Percentiles rank a stretch among this genome's conserved stretches.
Evolutionary conservation across 2,113 vertebrate species (phyloP).

Genomic region (Balaeniceps rex): DNA sequence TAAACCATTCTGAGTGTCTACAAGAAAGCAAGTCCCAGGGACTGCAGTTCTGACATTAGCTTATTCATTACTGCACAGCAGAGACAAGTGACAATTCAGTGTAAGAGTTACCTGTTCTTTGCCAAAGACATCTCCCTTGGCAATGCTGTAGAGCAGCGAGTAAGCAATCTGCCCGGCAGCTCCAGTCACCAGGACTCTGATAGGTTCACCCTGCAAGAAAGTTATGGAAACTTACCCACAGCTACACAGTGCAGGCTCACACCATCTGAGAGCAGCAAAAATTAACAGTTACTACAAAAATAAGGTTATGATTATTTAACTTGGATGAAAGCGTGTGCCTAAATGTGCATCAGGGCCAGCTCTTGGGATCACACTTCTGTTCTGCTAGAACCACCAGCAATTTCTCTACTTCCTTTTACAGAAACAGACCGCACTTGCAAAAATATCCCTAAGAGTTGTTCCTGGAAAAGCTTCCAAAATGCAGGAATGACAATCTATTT

Average conservation of each 20-base stretch:
- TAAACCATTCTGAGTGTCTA: not conserved
- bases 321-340: not conserved
- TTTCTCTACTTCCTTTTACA: not conserved
- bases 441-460: not conserved
- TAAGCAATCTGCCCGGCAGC: constrained; percentile 97
- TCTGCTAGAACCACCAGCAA: not conserved
- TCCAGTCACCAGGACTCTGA: constrained; percentile 93
- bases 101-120: constrained; percentile 88
- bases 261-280: not conserved
- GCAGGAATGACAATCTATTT: not conserved
- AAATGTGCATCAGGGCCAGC: not conserved
- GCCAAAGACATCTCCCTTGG: constrained; percentile 96
- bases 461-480: not conserved
- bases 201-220: constrained; percentile 81
- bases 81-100: not conserved
- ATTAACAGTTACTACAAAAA: not conserved
- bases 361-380: not conserved
- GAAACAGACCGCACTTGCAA: not conserved
- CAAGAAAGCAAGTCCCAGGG: not conserved
- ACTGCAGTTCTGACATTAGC: not conserved
- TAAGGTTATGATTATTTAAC: not conserved
- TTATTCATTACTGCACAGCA: not conserved
- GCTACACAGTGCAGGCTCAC: not conserved
- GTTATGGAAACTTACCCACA: not conserved
- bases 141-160: constrained; percentile 91